These are phyloP conservation scores for Kryptolebias marmoratus DNA, from an alignment of 2,113 vertebrate species.

Conservation along the genomic window DNA sequence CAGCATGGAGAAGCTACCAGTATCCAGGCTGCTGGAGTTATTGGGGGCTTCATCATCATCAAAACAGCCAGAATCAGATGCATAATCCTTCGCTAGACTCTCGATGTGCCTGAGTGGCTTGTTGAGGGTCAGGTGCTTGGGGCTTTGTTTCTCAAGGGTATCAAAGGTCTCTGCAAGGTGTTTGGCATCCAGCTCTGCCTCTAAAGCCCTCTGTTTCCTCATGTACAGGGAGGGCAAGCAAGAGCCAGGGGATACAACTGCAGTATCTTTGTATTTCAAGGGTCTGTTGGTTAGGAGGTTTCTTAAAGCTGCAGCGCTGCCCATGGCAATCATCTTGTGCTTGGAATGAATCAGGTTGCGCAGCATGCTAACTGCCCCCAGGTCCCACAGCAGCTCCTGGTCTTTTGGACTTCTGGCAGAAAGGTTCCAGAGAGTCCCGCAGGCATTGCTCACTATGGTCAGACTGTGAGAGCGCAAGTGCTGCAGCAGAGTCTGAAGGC, in stretches of 20 bases:
- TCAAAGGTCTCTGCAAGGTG: conserved; percentile 93
- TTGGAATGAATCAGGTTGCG: conserved; percentile 98
- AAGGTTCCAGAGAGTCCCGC: conserved; percentile 98
- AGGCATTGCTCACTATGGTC: conserved; percentile 98
- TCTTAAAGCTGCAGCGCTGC: conserved; percentile 92
- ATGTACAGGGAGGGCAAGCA: conserved; percentile 94
- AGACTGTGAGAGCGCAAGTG: conserved; percentile 97
- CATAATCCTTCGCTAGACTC: conserved; percentile 93
- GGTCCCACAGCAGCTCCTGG: conserved; percentile 97
- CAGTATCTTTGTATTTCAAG: conserved; percentile 88
- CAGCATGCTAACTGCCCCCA: conserved; percentile 95
- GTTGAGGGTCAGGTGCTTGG: conserved; percentile 83
- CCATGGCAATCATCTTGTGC: conserved; percentile 99
- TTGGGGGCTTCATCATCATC: conserved; percentile 95
- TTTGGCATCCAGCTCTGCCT: conserved; percentile 93
- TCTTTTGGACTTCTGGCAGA: conserved; percentile 91
- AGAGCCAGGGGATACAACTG: conserved; percentile 89
- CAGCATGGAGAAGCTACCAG: conserved; percentile 86
- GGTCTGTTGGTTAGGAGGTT: conserved; percentile 96
- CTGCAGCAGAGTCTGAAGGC: conserved; percentile 95
- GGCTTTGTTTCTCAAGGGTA: conserved; percentile 89
- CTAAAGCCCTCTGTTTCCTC: conserved; percentile 95
- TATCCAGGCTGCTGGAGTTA: conserved; percentile 84
- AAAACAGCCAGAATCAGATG: conserved; percentile 95
- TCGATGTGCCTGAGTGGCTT: conserved; percentile 90